Base-by-base conservation (phyloP, 2,888 invertebrate species). In the Tetrapedia diversipes region DNA sequence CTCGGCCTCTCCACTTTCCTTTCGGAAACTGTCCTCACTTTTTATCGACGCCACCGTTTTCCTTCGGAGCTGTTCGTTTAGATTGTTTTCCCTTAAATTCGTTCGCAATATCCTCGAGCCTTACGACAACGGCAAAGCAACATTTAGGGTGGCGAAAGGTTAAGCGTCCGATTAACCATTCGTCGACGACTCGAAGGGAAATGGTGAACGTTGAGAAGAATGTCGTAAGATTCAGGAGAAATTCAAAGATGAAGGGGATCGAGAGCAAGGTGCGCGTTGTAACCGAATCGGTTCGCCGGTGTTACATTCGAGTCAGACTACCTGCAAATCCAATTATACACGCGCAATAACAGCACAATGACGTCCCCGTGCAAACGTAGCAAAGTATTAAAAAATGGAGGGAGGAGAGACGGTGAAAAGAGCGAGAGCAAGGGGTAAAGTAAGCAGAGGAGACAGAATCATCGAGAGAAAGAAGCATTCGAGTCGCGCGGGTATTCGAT, bases 281-380 rank as follows among this genome's bases (percentile, higher is more conserved):
- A 56, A 57, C 0, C 22, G n/a, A 57, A 19, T 27, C 41, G 43
- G 19, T 24, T 29, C 16, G 41, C 10, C 56, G 4, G 32, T 11
- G 24, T 14, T 16, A 19, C 19, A n/a, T 54, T 61, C 41, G 60
- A 34, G 0, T 2, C n/a, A 10, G 16, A 43, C 63, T 57, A 53
- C 63, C 63, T 45, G 63, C 34, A 68, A 67, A 77, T 63, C 75
- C 68, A 77, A 77, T 77, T 77, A 77, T 63, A 22, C 51, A 32
- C 57, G 39, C 47, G 51, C 59, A 75, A 75, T 77, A 75, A 68
- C 53, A 22, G 51, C 51, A 63, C 75, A 47, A 63, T 34, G 67
- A 57, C 27, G 24, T 22, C 6, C 66, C 24, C 24, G 65, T 39
- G 45, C 39, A 27, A 60, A 54, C 57, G 63, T 64, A 68, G 54